Evolutionary conservation across 1,140 invertebrate genomes (phyloP).

Genomic region (Cyclargus thomasi): DNA sequence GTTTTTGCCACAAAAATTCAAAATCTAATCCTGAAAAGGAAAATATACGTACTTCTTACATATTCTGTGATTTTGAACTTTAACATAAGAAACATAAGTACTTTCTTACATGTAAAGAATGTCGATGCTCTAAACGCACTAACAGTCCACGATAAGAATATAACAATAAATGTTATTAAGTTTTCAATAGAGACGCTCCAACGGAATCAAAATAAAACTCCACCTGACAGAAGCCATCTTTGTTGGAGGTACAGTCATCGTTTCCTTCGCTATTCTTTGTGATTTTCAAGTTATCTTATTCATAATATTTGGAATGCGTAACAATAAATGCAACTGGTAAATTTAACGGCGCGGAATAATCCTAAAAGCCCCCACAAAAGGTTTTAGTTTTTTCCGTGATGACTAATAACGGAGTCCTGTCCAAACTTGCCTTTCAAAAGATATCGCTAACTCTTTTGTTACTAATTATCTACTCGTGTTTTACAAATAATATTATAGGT

Average conservation of each 20-base stretch:
- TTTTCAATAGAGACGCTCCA: not conserved
- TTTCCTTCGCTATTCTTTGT: constrained; percentile 12
- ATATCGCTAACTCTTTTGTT: constrained; percentile 8
- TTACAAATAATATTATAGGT: not conserved
- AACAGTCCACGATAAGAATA: not conserved
- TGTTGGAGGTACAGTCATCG: constrained; percentile 49
- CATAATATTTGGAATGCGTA: constrained; percentile 10
- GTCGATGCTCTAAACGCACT: too few relatives aligned
- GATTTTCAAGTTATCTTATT: not conserved
- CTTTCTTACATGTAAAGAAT: too few relatives aligned
- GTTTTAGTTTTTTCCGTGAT: constrained; percentile 7
- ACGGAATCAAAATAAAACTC: constrained; percentile 44
- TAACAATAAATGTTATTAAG: constrained; percentile 6
- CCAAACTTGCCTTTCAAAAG: not conserved
- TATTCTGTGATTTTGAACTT: too few relatives aligned
- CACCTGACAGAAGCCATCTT: constrained; percentile 41
- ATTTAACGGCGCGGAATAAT: constrained; percentile 11
- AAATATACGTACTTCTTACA: too few relatives aligned
- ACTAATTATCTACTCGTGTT: constrained; percentile 8
- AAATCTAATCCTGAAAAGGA: too few relatives aligned
- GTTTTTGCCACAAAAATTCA: too few relatives aligned
- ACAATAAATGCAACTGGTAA: constrained; percentile 2
- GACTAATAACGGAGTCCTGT: constrained; percentile 6
- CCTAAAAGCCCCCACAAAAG: not conserved
- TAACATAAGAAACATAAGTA: too few relatives aligned